Evolutionary conservation across 2,797 vertebrate genomes (phyloP), one percentile per base, ranked within the genome.

Genomic region (Sphenopsis melanotis): DNA sequence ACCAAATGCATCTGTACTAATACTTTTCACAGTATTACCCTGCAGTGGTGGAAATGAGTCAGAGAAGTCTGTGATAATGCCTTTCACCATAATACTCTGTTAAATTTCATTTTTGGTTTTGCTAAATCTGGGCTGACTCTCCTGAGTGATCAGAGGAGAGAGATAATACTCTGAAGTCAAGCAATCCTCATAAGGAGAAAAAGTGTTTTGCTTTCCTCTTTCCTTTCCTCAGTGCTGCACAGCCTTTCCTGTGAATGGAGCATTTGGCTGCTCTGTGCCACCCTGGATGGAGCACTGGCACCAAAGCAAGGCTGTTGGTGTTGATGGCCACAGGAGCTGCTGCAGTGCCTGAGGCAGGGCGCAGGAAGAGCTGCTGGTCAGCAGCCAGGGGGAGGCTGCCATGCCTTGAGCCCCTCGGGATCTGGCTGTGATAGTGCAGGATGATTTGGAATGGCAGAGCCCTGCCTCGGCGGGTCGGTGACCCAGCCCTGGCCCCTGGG

Each of bases 401-500:
- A 0, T 20, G 6, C 13, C 39, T 46, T 12, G 22, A 2, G 7
- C 56, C 61, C 42, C 47, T 65, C 6, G 8, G 29, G 57, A 10
- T 49, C 27, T 36, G 29, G 42, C 27, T 42, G 42, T 23, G 22
- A 10, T 29, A 32, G 13, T 0, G 5, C 5, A 4, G 56, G 15
- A 1, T 4, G 15, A 1, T 30, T 47, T 24, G 6, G 87, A 29
- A 16, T 1, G 7, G 20, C 42, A 46, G 6, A 13, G 5, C 2
- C 0, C 23, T 4, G 0, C 55, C 36, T 19, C 0, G 3, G 24
- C 0, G 1, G 42, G 30, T 6, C 8, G 5, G 49, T 24, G 65
- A 17, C 15, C 17, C 8, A 53, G 71, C 41, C 32, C 61, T 42
- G 4, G 30, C 2, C 1, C 14, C 66, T 16, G 29, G 20, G 61